Base-by-base conservation (phyloP, 2,888 invertebrate genomes). In the Cataglyphis altisquamis region DNA sequence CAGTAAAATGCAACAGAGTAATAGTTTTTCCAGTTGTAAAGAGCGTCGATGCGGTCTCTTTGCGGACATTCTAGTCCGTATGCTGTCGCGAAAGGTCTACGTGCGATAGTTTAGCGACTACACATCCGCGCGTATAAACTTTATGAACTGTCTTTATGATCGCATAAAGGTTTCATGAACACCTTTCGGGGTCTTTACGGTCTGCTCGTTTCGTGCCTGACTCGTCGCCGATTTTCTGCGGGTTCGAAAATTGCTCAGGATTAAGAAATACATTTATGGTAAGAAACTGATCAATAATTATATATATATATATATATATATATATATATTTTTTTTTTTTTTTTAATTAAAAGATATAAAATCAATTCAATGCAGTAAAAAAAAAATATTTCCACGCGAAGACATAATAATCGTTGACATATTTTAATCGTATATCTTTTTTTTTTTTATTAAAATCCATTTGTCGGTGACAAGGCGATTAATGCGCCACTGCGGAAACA, bases 91-190 rank as follows among this genome's bases (percentile, higher is more conserved):
- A 32, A 18, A 72, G 21, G 74, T 81, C 70, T 85, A 88, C 84
- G 84, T 75, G 83, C 82, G 78, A 88, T 86, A 86, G 90, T 87
- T 90, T 86, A 87, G 87, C 86, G 84, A 86, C 89, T 86, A 82
- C 84, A 81, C 85, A 82, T 74, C 83, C 80, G 63, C 84, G 67
- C 78, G 85, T 88, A 86, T 89, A 88, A 89, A 90, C 88, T 92
- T 91, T 88, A 91, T 88, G 90, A 90, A 90, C 91, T 89, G 86
- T 86, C 86, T 92, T 91, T 91, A 91, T 87, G 89, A 87, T 85
- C 87, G 80, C 87, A 89, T 92, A 89, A 92, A 92, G 90, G 89
- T 91, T 92, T 91, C 89, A 91, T 87, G 89, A 90, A 89, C 90
- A 87, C 68, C 52, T 52, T 52, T n/a, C 57, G 75, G 63, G 57